Evolutionary conservation across 2,888 invertebrate genomes (phyloP).

Genomic region (Junonia oenone): DNA sequence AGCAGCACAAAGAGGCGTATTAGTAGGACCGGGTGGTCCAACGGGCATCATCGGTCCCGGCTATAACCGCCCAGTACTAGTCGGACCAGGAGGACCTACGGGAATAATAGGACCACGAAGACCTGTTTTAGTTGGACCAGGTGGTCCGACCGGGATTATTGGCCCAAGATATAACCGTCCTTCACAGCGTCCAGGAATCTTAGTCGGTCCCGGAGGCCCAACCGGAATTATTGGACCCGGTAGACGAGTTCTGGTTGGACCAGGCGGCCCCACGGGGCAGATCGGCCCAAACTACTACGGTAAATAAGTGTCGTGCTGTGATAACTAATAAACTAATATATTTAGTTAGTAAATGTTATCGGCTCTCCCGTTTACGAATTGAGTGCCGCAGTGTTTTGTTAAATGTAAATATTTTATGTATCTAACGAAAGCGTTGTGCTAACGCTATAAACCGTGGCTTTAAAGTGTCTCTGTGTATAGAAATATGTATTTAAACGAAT

Average conservation of each 20-base stretch:
- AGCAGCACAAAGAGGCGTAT: constrained; percentile 32
- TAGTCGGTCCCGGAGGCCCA: constrained; percentile 67
- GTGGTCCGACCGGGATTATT: constrained; percentile 60
- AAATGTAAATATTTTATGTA: constrained; percentile 38
- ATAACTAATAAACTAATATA: constrained; percentile 41
- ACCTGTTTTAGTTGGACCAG: constrained; percentile 71
- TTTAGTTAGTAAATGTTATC: constrained; percentile 24
- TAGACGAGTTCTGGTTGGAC: constrained; percentile 68
- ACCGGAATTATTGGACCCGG: constrained; percentile 36
- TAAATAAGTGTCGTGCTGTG: constrained; percentile 45
- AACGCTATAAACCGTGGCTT: constrained; percentile 19
- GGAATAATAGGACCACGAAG: constrained; percentile 39
- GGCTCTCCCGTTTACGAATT: constrained; percentile 16
- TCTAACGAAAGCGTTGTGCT: constrained; percentile 28
- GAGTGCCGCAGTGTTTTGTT: constrained; percentile 21
- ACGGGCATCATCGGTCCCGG: constrained; percentile 41
- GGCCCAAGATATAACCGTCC: constrained; percentile 44
- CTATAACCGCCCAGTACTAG: constrained; percentile 43
- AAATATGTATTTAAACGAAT: constrained; percentile 8
- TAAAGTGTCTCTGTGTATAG: constrained; percentile 2
- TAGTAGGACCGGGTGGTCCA: constrained; percentile 52
- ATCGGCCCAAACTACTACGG: constrained; percentile 64
- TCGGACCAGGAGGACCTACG: constrained; percentile 63
- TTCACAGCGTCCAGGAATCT: constrained; percentile 37
- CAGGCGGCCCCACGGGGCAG: constrained; percentile 63